Base-by-base conservation (phyloP, 30 jellyfish, hydroid and myxozoan species). In the Cassiopea andromeda region DNA sequence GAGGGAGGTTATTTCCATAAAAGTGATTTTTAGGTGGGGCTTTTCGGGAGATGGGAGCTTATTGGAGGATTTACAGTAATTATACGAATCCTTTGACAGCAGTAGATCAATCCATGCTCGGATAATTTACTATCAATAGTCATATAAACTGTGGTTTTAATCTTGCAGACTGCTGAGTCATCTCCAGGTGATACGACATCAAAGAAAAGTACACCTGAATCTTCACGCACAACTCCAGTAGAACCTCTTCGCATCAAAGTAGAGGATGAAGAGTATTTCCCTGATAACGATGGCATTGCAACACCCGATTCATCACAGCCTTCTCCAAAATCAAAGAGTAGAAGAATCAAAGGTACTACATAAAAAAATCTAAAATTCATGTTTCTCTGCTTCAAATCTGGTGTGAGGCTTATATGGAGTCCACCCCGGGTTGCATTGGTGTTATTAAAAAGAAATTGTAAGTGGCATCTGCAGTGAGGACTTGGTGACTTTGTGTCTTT, bases 271-370 rank as follows among this genome's bases (percentile, higher is more conserved):
- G 94, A 87, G 13, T 87, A 87, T 48, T 67, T 87, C 48, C 94
- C 94, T 2, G 94, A 87, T 12, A 87, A 87, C 50, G 94, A 87
- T 46, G 87, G 94, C 12, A 46, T 69, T 47, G 89, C 94, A 2
- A 87, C 94, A 12, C 94, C 94, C 17, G 94, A 87, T 67, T 87
- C 94, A 19, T 87, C 89, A 19, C 88, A 87, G 38, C 81, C 94
- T 4, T 87, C 94, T 13, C 94, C 94, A 1, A 77, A 74, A 6
- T 70, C 89, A 76, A 87, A 68, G 50, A 54, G 18, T 1, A 75
- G 88, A 68, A 87, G 66, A 49, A 16, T 75, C 4, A 87, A 87
- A 66, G 94, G 94, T 87, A 54, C 38, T 44, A 7, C 17, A 14
- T 70, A 14, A 5, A 64, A 54, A 3, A 10, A 54, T 54, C 7